phyloP scores from a whole-genome alignment of 2,113 vertebrate species.

The Semnopithecus entellus region DNA sequence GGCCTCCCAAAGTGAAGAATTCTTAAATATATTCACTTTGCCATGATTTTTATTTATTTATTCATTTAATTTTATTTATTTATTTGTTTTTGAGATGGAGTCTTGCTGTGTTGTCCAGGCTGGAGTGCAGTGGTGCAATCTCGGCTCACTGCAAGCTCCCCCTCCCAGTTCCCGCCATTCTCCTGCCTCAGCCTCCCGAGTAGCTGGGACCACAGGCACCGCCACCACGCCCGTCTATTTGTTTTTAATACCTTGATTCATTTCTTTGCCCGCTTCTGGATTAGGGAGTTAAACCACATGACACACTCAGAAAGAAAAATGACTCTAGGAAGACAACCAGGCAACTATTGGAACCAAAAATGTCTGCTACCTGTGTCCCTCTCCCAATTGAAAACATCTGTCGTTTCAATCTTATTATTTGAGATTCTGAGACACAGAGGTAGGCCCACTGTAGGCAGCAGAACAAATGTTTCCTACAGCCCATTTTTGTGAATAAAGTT shows the following conservation, averaged over 20 bases:
- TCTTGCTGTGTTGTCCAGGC: too few relatives aligned
- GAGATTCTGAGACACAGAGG: not conserved
- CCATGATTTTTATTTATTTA: not conserved
- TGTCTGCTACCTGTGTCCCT: rapidly evolving
- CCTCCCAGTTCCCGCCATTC: too few relatives aligned
- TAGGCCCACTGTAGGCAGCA: not conserved
- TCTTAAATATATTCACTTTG: not conserved
- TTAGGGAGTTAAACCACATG: not conserved
- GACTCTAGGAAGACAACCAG: not conserved
- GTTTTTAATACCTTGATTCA: not conserved
- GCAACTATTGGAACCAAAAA: not conserved
- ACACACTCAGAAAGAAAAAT: not conserved
- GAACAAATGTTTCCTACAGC: not conserved
- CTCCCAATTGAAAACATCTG: not conserved
- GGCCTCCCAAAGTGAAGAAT: not conserved
- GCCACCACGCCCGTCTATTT: too few relatives aligned
- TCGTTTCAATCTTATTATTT: not conserved
- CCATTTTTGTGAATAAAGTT: not conserved
- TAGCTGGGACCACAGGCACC: rapidly evolving
- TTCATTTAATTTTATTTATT: too few relatives aligned
- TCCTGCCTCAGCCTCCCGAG: too few relatives aligned
- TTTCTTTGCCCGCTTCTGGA: not conserved
- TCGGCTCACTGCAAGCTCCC: too few relatives aligned
- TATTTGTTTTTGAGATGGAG: too few relatives aligned
- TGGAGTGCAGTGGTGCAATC: too few relatives aligned